Evolutionary conservation across 2,113 vertebrate genomes (phyloP), one percentile per base, ranked within the genome.

Genomic region (Tetrax tetrax): DNA sequence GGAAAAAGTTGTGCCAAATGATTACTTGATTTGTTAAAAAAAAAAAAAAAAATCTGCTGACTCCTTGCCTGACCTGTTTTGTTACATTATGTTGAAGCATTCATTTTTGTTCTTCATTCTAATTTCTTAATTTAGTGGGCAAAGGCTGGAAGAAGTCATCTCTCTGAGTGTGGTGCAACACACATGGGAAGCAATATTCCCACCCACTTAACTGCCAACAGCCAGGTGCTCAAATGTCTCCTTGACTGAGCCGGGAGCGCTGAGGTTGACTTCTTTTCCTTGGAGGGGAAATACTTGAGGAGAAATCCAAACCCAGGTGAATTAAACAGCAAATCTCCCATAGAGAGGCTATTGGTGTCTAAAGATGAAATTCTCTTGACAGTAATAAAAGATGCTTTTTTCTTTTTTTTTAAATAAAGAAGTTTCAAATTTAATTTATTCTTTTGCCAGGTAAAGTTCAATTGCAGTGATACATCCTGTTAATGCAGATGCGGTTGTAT

Each of bases 211-310:
- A 57, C 28, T 79, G 57, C 69, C 56, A 88, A 56, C 57, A 61
- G 41, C 16, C 77, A 76, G 87, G 87, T 51, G 48, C 31, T 60
- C 41, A 57, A 83, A 89, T 63, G 38, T 66, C 92, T 95, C 37
- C 37, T 45, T 72, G 14, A 64, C 48, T 90, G 76, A 75, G n/a
- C 68, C 60, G 41, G 92, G 87, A 95, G 37, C 43, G 14, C 59
- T 47, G 60, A 84, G 50, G 59, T 56, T 88, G 93, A 47, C 64
- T 72, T 94, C n/a, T 53, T 92, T 94, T 85, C 76, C 28, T 90
- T 96, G 82, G 53, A 64, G 69, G 45, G 41, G 43, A 61, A 96
- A 63, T 38, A 69, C 71, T 18, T 71, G 35, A 23, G 69, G 25
- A 69, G 61, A 28, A 87, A 89, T 76, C 45, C 61, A 82, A 53